Conservation (phyloP, 2,797 vertebrate species). For the Coracias cyanogaster region DNA sequence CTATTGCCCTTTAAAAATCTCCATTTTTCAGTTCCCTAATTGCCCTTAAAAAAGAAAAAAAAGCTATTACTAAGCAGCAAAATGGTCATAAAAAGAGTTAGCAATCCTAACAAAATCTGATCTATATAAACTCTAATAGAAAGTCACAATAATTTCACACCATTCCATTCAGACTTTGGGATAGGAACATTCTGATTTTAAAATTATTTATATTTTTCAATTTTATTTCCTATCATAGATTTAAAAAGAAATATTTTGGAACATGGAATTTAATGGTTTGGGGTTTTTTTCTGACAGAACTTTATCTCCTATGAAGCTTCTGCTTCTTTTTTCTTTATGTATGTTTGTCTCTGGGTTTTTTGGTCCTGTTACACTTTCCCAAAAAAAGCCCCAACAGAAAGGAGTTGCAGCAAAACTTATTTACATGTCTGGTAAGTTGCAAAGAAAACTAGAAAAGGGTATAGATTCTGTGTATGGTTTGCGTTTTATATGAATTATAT, state of each 20-base stretch:
- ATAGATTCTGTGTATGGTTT: neutral
- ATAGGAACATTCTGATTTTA: neutral
- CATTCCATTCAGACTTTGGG: neutral
- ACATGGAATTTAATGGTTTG: neutral
- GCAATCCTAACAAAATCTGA: slow-evolving; percentile 4
- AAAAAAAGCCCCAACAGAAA: neutral
- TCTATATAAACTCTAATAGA: slow-evolving; percentile 2
- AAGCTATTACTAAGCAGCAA: neutral
- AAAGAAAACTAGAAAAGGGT: neutral
- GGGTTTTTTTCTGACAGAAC: neutral
- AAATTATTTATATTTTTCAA: neutral
- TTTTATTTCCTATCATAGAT: neutral
- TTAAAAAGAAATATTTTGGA: neutral
- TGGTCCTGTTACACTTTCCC: neutral
- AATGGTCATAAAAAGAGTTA: neutral
- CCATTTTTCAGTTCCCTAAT: slow-evolving; percentile 21
- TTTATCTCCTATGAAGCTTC: neutral
- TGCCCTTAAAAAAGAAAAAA: neutral
- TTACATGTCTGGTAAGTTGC: neutral
- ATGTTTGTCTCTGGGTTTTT: accelerated
- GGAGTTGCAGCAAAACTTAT: neutral
- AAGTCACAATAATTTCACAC: neutral
- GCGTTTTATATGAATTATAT: neutral
- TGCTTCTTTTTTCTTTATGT: neutral
- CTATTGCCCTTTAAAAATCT: slow-evolving; percentile 29